These are phyloP conservation scores for Platyura marginata DNA, from an alignment of 1,140 invertebrate genomes.

Conservation along the genomic window DNA sequence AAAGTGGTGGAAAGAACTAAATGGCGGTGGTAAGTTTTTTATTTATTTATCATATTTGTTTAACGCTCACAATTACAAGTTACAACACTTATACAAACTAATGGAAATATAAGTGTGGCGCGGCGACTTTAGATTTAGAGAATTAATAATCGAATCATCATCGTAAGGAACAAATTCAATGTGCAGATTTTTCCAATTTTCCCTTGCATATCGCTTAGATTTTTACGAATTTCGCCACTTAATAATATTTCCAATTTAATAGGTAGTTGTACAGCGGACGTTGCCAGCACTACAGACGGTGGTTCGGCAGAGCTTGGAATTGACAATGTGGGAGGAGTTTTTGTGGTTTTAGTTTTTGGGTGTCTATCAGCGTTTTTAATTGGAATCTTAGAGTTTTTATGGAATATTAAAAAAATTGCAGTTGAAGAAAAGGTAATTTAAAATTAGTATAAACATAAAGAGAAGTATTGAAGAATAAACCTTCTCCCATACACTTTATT, in stretches of 20 bases:
- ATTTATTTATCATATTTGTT: constrained; percentile 11
- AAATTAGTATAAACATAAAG: no score
- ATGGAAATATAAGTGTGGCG: not conserved
- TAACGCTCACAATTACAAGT: not conserved
- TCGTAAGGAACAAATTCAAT: no score
- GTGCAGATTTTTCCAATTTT: no score
- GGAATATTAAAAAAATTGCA: constrained; percentile 61
- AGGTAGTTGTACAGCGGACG: no score
- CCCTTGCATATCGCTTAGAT: no score
- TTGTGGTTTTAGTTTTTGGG: constrained; percentile 41
- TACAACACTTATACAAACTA: not conserved
- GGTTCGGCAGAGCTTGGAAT: constrained; percentile 35
- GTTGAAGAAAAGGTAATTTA: constrained; percentile 38
- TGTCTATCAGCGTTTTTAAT: constrained; percentile 29
- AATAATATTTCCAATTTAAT: no score
- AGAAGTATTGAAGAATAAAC: no score
- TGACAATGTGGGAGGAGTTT: constrained; percentile 53
- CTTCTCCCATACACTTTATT: no score
- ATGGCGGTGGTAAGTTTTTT: constrained; percentile 54
- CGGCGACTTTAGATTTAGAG: not conserved
- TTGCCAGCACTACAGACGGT: no score
- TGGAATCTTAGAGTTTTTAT: constrained; percentile 56
- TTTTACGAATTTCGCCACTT: no score
- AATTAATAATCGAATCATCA: no score
- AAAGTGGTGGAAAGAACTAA: constrained; percentile 81